These are phyloP conservation scores for Leuciscus waleckii DNA, from an alignment of 2,797 vertebrate genomes.

Conservation along the genomic window DNA sequence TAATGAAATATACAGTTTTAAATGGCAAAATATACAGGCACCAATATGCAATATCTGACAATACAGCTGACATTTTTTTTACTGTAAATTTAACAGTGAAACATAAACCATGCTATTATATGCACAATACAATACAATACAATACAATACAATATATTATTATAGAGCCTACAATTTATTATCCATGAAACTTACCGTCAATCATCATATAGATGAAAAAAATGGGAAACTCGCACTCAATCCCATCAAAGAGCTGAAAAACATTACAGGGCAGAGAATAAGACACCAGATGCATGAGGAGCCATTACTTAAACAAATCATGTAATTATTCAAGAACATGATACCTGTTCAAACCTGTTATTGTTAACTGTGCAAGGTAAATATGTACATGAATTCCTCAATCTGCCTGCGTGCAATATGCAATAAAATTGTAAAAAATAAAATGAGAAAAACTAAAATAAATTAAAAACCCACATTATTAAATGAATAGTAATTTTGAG, in stretches of 20 bases:
- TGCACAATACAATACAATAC: too few species aligned
- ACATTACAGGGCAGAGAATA: slow-evolving; percentile 57
- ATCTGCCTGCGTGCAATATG: neutral
- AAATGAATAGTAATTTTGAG: neutral
- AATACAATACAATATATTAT: too few species aligned
- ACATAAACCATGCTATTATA: neutral
- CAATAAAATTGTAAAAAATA: neutral
- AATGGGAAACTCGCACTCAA: slow-evolving; percentile 97
- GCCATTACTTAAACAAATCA: slow-evolving; percentile 12
- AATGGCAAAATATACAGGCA: neutral
- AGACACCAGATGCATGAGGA: neutral
- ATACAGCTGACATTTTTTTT: neutral
- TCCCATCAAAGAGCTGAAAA: slow-evolving; percentile 95
- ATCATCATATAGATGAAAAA: slow-evolving; percentile 99
- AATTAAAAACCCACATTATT: neutral
- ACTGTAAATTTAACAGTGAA: neutral
- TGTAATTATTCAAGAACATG: neutral
- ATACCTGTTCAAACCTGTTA: neutral
- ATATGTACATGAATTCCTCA: neutral
- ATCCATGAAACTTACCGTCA: slow-evolving; percentile 86
- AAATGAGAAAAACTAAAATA: neutral
- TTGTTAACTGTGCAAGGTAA: neutral
- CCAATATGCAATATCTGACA: neutral
- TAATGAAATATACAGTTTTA: neutral
- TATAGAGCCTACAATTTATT: neutral